Percentiles rank a stretch among this genome's conserved stretches.
Evolutionary conservation across 2,888 invertebrate genomes (phyloP).

Genomic region (Ormia ochracea): DNA sequence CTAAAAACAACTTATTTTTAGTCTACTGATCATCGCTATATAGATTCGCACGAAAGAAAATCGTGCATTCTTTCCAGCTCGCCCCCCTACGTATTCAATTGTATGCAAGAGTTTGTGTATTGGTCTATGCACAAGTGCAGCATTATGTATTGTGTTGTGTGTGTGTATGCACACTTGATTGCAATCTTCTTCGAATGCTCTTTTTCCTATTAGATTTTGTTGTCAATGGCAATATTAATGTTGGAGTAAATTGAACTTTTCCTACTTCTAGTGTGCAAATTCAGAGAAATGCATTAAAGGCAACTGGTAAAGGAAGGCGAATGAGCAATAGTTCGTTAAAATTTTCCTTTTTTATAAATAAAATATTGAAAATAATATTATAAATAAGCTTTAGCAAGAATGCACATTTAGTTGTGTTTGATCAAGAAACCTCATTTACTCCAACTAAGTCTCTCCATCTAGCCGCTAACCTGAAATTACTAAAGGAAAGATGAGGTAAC

Average conservation of each 20-base stretch:
- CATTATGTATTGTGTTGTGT: no score
- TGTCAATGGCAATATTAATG: slow-evolving; percentile 55
- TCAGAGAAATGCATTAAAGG: slow-evolving; percentile 42
- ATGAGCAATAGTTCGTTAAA: slow-evolving; percentile 42
- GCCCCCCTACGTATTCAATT: neutral
- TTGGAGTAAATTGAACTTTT: slow-evolving; percentile 38
- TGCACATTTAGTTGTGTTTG: neutral
- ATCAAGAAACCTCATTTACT: neutral
- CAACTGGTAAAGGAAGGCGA: no score
- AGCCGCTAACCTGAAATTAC: no score
- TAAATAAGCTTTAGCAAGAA: neutral
- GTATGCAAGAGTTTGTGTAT: neutral
- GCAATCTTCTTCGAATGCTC: neutral
- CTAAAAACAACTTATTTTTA: slow-evolving; percentile 6
- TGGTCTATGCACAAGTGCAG: neutral
- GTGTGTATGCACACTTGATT: neutral
- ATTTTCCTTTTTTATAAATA: neutral
- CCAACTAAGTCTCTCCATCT: no score
- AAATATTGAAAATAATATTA: slow-evolving; percentile 1
- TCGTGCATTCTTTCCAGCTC: slow-evolving; percentile 27
- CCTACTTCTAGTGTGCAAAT: slow-evolving; percentile 15
- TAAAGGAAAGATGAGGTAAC: neutral
- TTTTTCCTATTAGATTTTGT: slow-evolving; percentile 47
- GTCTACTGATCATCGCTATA: slow-evolving; percentile 31
- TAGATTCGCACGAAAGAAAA: slow-evolving; percentile 23